These are phyloP conservation scores for Chauna torquata DNA, from an alignment of 2,113 vertebrate genomes.

Conservation along the genomic window DNA sequence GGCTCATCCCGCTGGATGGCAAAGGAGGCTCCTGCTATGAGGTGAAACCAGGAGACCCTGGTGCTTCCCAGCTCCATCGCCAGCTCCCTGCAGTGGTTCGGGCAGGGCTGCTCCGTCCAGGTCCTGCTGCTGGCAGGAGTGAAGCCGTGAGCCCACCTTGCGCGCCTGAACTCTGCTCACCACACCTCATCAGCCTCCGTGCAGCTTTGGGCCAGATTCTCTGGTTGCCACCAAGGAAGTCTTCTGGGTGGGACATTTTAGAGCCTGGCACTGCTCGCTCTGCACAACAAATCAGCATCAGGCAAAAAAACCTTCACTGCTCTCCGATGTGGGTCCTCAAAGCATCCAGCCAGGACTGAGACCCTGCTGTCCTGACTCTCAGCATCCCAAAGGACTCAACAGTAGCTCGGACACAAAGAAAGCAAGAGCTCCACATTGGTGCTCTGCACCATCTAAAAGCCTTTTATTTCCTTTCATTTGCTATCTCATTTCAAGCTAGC, in stretches of 20 bases:
- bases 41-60: not conserved
- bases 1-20: not conserved
- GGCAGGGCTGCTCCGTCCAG: not conserved
- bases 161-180: not conserved
- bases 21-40: not conserved
- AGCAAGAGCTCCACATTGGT: not conserved
- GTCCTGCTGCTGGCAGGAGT: not conserved
- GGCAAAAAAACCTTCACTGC: not conserved
- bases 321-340: not conserved
- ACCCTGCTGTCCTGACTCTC: not conserved
- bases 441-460: not conserved
- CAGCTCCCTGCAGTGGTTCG: not conserved
- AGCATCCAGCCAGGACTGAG: not conserved
- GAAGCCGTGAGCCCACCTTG: not conserved
- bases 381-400: not conserved
- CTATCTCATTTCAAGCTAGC: constrained; percentile 15
- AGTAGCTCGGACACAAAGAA: not conserved
- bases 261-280: too few species aligned
- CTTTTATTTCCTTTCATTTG: not conserved
- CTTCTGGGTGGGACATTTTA: not conserved
- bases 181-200: not conserved
- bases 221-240: not conserved
- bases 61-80: not conserved
- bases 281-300: not conserved
- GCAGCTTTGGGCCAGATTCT: not conserved